Evolutionary conservation across 1,140 invertebrate species (phyloP).

Genomic region (Chelonus insularis): DNA sequence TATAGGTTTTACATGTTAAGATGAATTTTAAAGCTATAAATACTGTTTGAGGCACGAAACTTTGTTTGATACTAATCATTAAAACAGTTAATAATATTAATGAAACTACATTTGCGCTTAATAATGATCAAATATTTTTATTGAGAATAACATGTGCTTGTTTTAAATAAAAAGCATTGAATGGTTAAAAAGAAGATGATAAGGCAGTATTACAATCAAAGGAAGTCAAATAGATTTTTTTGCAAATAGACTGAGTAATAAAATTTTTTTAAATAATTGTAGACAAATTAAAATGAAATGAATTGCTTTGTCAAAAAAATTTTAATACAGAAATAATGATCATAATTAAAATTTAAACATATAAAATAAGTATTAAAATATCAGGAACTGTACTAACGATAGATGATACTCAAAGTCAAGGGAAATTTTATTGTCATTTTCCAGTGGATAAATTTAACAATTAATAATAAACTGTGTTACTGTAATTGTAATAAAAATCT

Average conservation of each 20-base stretch:
- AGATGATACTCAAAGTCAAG: constrained; percentile 18
- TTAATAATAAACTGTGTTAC: constrained; percentile 40
- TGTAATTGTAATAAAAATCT: constrained; percentile 58
- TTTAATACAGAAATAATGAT: background rate
- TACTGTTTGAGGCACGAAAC: too few species aligned
- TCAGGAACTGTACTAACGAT: constrained; percentile 48
- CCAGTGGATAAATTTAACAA: background rate
- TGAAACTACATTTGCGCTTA: too few species aligned
- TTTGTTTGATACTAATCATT: too few species aligned
- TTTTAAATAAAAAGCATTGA: too few species aligned
- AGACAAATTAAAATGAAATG: too few species aligned
- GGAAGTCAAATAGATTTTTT: background rate
- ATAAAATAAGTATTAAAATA: constrained; percentile 19
- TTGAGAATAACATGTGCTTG: background rate
- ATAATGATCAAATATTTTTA: too few species aligned
- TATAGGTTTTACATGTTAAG: too few species aligned
- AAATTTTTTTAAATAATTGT: too few species aligned
- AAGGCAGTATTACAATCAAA: constrained; percentile 11
- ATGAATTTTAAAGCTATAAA: too few species aligned
- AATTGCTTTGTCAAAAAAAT: too few species aligned
- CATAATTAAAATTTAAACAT: background rate
- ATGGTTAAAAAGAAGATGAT: too few species aligned
- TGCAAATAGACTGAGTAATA: background rate
- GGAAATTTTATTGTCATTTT: background rate
- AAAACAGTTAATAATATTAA: too few species aligned